Conservation (phyloP, 1,140 invertebrate genomes). For the Triops longicaudatus region DNA sequence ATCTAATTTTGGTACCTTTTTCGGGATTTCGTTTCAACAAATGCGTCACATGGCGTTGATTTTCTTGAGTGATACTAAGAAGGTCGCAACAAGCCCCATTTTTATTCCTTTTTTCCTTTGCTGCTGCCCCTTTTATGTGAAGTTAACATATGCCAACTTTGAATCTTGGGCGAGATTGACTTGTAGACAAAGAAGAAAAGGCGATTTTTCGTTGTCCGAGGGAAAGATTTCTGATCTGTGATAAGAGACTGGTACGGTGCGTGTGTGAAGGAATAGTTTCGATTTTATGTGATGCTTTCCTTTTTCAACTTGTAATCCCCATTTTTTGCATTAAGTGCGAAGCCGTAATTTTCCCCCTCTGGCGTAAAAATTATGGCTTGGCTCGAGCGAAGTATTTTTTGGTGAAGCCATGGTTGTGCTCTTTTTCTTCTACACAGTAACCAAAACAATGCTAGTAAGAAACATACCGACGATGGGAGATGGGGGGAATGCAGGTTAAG, state of each 20-base stretch:
- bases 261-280: neutral
- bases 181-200: neutral
- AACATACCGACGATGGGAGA: neutral
- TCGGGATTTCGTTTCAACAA: neutral
- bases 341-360: neutral
- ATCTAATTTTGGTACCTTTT: neutral
- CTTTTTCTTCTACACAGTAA: neutral
- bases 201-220: neutral
- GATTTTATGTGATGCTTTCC: neutral
- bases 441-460: neutral
- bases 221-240: conserved; percentile 3
- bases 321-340: neutral
- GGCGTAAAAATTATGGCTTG: neutral
- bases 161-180: conserved; percentile 2
- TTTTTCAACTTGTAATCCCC: no score
- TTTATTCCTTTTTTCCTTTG: neutral
- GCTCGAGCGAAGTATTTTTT: neutral
- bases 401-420: conserved; percentile 5
- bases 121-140: neutral
- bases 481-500: neutral
- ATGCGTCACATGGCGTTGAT: neutral
- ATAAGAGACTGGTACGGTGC: conserved; percentile 6
- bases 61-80: neutral
- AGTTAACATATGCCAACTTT: neutral
- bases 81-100: neutral